Base-by-base conservation (phyloP, 2,888 invertebrate species). In the Plebejus melissa region DNA sequence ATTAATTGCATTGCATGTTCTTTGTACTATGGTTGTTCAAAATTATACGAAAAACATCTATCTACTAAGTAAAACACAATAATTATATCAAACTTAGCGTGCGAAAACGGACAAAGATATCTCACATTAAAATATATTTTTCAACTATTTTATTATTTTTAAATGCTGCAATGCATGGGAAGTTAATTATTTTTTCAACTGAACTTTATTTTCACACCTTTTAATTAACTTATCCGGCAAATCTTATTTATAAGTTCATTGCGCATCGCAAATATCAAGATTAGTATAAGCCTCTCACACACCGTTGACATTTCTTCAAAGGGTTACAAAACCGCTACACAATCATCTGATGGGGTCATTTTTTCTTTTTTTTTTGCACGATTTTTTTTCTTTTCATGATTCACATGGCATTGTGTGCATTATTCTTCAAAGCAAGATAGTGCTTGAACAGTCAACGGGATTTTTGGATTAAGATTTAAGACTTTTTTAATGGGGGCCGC, bases 381-480 rank as follows among this genome's bases (percentile, higher is more conserved):
- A 57, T 71, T 13, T 32, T 32, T 32, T 65, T 36, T 36, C 11
- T 32, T 65, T 65, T 28, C 65, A 75, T 36, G 75, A 75, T 75
- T 70, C 75, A 22, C 57, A 75, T 50, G 54, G 46, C 28, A 41
- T 74, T 74, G 74, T 65, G 50, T 75, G 70, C 54, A 57, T 57
- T 70, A 71, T 57, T 41, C 57, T 58, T 65, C 32, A 65, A 65
- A 32, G 65, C 16, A 58, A 70, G 70, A 75, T 71, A 71, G 75
- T 83, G 82, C 86, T 88, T 79, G 80, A 84, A 82, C 78, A 87
- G 89, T 88, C 86, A 87, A 87, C 82, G 80, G 83, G 58, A 70
- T 78, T 77, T 77, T 77, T 76, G 78, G 76, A 77, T 78, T 78
- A 75, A 71, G 75, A 75, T 75, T 54, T 72, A 72, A 46, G 46